A percentile compares a stretch with the other conserved stretches of the same genome.
These are phyloP conservation scores for Bellardia pandia DNA, from an alignment of 2,888 invertebrate genomes.

Conservation along the genomic window DNA sequence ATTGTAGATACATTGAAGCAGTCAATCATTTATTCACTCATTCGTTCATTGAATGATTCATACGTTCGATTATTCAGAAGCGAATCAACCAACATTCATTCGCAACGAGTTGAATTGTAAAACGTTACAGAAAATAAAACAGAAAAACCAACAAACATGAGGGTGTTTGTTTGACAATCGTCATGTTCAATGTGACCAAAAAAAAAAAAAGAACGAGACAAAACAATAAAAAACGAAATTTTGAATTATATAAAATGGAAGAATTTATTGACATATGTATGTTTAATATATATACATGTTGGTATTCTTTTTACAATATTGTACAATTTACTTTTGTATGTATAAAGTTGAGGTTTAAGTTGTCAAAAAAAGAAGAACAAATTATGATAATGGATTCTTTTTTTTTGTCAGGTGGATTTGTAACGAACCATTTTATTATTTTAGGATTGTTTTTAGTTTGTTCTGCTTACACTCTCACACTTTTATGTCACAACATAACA, in stretches of 20 bases:
- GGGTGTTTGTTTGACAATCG: slow-evolving; percentile 13
- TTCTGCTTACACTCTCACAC: slow-evolving; percentile 10
- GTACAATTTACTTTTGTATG: neutral
- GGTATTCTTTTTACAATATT: too few relatives aligned
- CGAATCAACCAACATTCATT: slow-evolving; percentile 5
- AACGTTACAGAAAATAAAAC: neutral
- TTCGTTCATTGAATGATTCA: slow-evolving; percentile 20
- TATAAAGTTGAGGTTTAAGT: slow-evolving; percentile 14
- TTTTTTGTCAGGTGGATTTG: slow-evolving; percentile 53
- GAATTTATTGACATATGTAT: slow-evolving; percentile 42
- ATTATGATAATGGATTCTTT: neutral
- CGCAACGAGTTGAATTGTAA: neutral
- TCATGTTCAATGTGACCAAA: slow-evolving; percentile 19
- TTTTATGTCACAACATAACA: neutral
- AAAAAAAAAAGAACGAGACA: neutral
- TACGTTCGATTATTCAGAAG: neutral
- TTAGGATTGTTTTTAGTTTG: slow-evolving; percentile 29
- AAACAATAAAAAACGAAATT: neutral
- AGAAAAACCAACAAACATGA: slow-evolving; percentile 7
- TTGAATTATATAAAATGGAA: slow-evolving; percentile 15
- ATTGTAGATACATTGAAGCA: neutral
- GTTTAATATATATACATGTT: slow-evolving; percentile 9
- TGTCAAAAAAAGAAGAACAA: neutral
- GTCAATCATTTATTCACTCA: slow-evolving; percentile 9
- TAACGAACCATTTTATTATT: slow-evolving; percentile 45